Percentiles rank a stretch among this genome's conserved stretches.
Conservation (phyloP, 2,888 invertebrate species). For the Andrena haemorrhoa region DNA sequence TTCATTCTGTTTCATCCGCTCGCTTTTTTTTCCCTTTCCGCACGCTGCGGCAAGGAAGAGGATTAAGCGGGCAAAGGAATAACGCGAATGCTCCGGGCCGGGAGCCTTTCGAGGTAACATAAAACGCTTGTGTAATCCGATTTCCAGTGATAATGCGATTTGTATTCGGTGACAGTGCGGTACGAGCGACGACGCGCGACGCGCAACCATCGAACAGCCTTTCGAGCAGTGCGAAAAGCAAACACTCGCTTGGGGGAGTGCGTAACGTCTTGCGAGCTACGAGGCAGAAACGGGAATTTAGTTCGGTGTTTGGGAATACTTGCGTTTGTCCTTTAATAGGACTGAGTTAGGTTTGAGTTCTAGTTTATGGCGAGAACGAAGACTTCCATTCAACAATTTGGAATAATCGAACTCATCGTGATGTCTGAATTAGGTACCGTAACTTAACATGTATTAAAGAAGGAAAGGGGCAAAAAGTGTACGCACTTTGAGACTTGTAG, state of each 20-base stretch:
- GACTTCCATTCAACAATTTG: no score
- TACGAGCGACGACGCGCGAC: slow-evolving; percentile 16
- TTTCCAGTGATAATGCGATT: slow-evolving; percentile 60
- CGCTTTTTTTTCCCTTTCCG: background rate
- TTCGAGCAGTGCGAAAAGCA: slow-evolving; percentile 2
- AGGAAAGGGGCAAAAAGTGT: no score
- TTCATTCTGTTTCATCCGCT: no score
- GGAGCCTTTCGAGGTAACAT: slow-evolving; percentile 45
- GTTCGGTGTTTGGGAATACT: background rate
- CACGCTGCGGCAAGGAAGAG: slow-evolving; percentile 15
- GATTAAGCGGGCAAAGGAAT: slow-evolving; percentile 30
- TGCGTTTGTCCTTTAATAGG: background rate
- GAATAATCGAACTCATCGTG: no score
- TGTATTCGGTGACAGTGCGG: slow-evolving; percentile 49
- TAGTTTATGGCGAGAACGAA: no score
- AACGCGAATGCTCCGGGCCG: slow-evolving; percentile 27
- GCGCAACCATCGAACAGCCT: slow-evolving; percentile 7
- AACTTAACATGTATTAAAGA: no score
- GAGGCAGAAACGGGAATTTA: background rate
- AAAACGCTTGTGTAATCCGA: slow-evolving; percentile 61
- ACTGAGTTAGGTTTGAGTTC: no score
- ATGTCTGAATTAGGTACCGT: no score
- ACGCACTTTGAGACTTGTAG: no score
- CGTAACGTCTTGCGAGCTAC: background rate
- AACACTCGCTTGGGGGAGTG: slow-evolving; percentile 7